Evolutionary conservation across 2,113 vertebrate species (phyloP).

Genomic region (Aspiorhynchus laticeps): DNA sequence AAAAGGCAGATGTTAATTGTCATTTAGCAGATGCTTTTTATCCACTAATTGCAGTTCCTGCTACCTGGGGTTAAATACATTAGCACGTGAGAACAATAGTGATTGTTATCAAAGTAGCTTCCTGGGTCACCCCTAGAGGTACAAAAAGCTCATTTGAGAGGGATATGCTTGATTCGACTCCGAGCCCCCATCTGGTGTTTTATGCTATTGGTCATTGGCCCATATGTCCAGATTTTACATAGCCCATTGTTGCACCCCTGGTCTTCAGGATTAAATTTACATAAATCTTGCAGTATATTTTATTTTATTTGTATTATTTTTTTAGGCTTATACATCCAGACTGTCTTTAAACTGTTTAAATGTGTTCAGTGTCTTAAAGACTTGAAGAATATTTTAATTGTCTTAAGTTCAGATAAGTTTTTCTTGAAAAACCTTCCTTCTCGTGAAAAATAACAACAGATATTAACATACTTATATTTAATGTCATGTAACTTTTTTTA

Average conservation of each 20-base stretch:
- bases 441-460: not conserved
- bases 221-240: not conserved
- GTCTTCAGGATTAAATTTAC: not conserved
- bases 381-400: no score
- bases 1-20: not conserved
- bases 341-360: not conserved
- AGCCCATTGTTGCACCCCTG: not conserved
- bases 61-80: not conserved
- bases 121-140: not conserved
- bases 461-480: not conserved
- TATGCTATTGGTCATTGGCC: not conserved
- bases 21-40: constrained; percentile 13
- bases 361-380: not conserved
- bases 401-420: no score
- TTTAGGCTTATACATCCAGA: not conserved
- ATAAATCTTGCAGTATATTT: not conserved
- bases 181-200: not conserved
- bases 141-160: not conserved
- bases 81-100: not conserved
- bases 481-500: not conserved
- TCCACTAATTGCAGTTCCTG: not conserved
- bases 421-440: not conserved
- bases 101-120: not conserved
- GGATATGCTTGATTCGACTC: not conserved
- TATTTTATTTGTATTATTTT: not conserved